Conservation (phyloP, 2,888 invertebrate species). For the Chorisops tibialis region DNA sequence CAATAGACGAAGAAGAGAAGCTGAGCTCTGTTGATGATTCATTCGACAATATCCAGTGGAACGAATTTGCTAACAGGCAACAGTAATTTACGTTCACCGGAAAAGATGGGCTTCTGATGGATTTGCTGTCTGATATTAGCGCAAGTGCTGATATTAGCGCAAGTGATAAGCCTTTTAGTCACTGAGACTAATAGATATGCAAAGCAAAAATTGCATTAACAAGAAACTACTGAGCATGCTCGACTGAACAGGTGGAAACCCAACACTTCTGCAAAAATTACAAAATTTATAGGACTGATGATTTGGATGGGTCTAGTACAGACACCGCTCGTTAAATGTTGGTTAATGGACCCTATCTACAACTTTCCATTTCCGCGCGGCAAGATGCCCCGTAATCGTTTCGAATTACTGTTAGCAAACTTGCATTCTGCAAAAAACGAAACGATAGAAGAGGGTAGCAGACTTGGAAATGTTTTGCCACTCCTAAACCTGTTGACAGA, state of each 20-base stretch:
- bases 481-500: slow-evolving; percentile 30
- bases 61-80: slow-evolving; percentile 9
- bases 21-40: slow-evolving; percentile 1
- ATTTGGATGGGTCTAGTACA: slow-evolving; percentile 35
- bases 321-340: slow-evolving; percentile 32
- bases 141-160: neutral
- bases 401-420: slow-evolving; percentile 34
- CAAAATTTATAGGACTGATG: slow-evolving; percentile 35
- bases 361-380: slow-evolving; percentile 31
- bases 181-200: slow-evolving; percentile 34
- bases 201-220: slow-evolving; percentile 31
- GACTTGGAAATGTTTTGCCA: slow-evolving; percentile 32
- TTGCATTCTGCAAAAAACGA: slow-evolving; percentile 27
- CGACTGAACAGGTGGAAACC: slow-evolving; percentile 35
- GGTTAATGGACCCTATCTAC: slow-evolving; percentile 33
- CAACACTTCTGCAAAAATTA: slow-evolving; percentile 36
- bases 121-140: neutral
- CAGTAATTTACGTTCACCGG: slow-evolving; percentile 1
- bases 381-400: slow-evolving; percentile 33
- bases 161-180: slow-evolving; percentile 2
- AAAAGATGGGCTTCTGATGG: neutral
- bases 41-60: slow-evolving; percentile 10
- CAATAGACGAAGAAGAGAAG: neutral
- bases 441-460: slow-evolving; percentile 24
- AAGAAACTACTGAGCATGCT: slow-evolving; percentile 27